Evolutionary conservation across 2,888 invertebrate genomes (phyloP), one percentile per base, ranked within the genome.

Genomic region (Rutpela maculata): DNA sequence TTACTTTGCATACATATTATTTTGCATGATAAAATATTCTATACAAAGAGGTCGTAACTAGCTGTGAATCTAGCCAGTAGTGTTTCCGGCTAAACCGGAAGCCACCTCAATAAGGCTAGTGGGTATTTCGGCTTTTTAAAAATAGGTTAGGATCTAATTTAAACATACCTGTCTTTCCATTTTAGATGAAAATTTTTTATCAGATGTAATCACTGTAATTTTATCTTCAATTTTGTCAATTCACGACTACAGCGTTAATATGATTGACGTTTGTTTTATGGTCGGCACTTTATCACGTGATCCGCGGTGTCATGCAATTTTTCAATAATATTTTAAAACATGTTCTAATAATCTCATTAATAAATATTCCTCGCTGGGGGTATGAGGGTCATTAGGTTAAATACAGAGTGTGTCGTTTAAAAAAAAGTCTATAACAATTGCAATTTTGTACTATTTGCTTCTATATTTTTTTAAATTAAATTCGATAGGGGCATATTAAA

Each of bases 301-400:
- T 55, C 5, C 18, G 9, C 19, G 50, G 50, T 11, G 10, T 7
- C 10, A 59, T 57, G 19, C 35, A 43, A 59, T 22, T 15, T 72
- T 72, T 62, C n/a, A 62, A 17, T 10, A 22, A 43, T 55, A 7
- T 50, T 72, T 55, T 62, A 50, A 59, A 72, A 55, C 63, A 63
- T 72, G 63, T 50, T 10, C 31, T 55, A 59, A 59, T 65, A 43
- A 65, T 67, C 67, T 12, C 55, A 63, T 15, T 38, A 70, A 43
- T 62, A 60, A 70, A 43, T 62, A 60, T 70, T 70, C 70, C 60
- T 50, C 63, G 72, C 72, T 63, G 72, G 72, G 63, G 72, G 72
- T 72, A 63, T 38, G 15, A n/a, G 35, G 72, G 63, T 63, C 72
- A 63, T 0, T 22, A 17, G 19, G 57, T 43, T 9, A 55, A 43